Evolutionary conservation across 2,797 vertebrate genomes (phyloP), one percentile per base, ranked within the genome.

Genomic region (Macropodus opercularis): DNA sequence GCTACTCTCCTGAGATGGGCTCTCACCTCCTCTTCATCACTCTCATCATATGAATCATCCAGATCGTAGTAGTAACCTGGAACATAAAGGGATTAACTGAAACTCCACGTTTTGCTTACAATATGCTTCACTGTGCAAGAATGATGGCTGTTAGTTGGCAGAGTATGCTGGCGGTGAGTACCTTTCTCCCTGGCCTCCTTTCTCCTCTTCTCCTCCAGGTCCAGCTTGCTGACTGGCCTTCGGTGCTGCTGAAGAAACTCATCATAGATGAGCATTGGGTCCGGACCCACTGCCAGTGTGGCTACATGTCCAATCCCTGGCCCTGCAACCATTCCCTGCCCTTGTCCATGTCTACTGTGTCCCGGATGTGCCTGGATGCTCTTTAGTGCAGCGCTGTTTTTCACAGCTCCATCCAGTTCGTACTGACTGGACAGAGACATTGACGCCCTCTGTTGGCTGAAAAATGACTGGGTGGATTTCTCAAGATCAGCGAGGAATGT

Each of bases 51-150:
- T 3, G 97, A 99, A 88, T 99, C 97, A 1, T 98, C 97, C 81
- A 98, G 92, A 86, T 99, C 97, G 0, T 99, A 99, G 86, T 96
- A 99, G 85, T 98, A 98, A 69, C 97, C 97, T 99, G 85, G 31
- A 59, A 75, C 42, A 63, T 42, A 65, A 11, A 66, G 23, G 38
- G 77, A 40, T 61, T 34, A 52, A 56, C 22, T 61, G 21, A 64
- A 34, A 59, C 29, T 52, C n/a, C 8, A 36, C 40, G n/a, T 53
- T 43, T 54, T 49, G 15, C 23, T 61, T 43, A 40, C 29, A 52
- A 23, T 2, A 35, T 24, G 5, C 4, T 9, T 6, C 31, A 36
- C 46, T 41, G 54, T 9, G 6, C 6, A 26, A 14, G 39, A 35
- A 26, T n/a, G 8, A 1, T 32, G 1, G 1, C 27, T 15, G 10